These are phyloP conservation scores for Ophthalmolycus amberensis DNA, from an alignment of 2,113 vertebrate species.

Conservation along the genomic window DNA sequence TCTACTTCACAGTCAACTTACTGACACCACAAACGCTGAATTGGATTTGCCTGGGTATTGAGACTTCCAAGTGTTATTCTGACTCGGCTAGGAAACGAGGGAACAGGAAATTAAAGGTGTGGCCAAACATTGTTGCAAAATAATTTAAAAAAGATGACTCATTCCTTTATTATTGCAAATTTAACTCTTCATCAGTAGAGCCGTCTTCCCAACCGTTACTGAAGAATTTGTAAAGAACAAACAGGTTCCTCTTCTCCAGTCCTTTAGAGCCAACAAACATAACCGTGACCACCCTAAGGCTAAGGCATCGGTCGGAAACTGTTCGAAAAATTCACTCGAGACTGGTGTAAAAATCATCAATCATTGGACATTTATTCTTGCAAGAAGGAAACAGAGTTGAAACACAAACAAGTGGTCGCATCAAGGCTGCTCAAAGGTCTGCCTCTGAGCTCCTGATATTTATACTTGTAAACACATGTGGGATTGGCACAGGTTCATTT, in stretches of 20 bases:
- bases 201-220: no score
- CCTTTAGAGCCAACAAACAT: not conserved
- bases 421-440: no score
- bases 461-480: no score
- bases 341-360: no score
- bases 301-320: not conserved
- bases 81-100: constrained; percentile 21
- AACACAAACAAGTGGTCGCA: no score
- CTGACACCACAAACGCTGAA: not conserved
- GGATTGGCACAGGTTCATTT: no score
- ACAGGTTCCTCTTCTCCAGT: not conserved
- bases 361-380: no score
- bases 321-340: no score
- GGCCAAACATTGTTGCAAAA: constrained; percentile 43
- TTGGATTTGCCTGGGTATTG: constrained; percentile 23
- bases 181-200: no score
- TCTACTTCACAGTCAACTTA: constrained; percentile 9
- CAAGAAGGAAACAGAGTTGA: no score
- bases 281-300: not conserved
- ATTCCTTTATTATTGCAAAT: not conserved
- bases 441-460: no score
- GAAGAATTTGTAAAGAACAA: not conserved
- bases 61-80: constrained; percentile 33
- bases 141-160: not conserved
- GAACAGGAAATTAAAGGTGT: constrained; percentile 23